Evolutionary conservation across 2,888 invertebrate genomes (phyloP).

Genomic region (Brachyptera putata): DNA sequence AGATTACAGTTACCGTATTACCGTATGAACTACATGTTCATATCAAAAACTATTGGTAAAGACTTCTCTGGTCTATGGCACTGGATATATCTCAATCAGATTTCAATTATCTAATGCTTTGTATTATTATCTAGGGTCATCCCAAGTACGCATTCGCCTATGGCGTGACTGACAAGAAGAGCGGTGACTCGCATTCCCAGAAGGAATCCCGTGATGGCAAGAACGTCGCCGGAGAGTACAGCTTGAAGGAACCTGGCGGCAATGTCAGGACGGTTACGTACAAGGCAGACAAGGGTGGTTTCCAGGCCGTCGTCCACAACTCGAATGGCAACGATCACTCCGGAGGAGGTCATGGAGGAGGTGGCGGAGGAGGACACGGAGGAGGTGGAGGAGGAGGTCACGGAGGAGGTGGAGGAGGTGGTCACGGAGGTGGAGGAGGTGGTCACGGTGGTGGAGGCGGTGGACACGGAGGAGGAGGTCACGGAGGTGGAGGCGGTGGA

Average conservation of each 20-base stretch:
- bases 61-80: no score
- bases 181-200: constrained; percentile 46
- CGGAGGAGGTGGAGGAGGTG: background rate
- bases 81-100: no score
- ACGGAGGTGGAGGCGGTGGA: background rate
- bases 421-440: background rate
- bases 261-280: constrained; percentile 53
- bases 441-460: background rate
- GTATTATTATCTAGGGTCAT: constrained; percentile 40
- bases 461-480: background rate
- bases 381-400: constrained; percentile 5
- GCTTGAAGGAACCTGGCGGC: constrained; percentile 43
- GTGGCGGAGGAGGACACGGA: background rate
- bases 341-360: constrained; percentile 16
- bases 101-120: no score
- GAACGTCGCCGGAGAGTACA: constrained; percentile 41
- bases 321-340: constrained; percentile 30
- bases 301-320: constrained; percentile 64
- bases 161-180: constrained; percentile 42
- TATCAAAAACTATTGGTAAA: no score
- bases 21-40: no score
- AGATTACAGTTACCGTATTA: no score
- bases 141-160: constrained; percentile 44
- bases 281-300: constrained; percentile 64
- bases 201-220: constrained; percentile 45